Conservation (phyloP, 2,888 invertebrate genomes). For the Brachypalpus laphriformis region DNA sequence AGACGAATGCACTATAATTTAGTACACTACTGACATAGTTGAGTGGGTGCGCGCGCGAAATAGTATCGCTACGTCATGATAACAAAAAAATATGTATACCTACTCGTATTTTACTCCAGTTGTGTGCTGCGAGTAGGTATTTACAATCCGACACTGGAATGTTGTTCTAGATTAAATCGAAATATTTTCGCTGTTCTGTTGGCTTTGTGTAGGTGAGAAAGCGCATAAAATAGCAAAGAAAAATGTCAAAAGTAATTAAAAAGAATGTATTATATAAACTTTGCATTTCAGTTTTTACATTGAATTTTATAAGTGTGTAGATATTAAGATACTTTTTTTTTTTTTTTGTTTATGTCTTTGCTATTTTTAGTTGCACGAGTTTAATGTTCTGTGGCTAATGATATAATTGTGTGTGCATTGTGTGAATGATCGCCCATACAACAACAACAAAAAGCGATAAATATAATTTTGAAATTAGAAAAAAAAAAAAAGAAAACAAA, state of each 20-base stretch:
- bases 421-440: constrained; percentile 20
- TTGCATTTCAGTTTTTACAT: constrained; percentile 20
- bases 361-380: constrained; percentile 54
- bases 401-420: constrained; percentile 35
- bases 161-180: constrained; percentile 33
- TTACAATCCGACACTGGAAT: background rate
- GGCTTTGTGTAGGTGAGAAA: constrained; percentile 7
- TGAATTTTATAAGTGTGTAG: constrained; percentile 21
- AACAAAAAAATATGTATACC: background rate
- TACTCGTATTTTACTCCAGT: constrained; percentile 16
- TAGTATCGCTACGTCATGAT: constrained; percentile 38
- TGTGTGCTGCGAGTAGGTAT: background rate
- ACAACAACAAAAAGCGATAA: background rate
- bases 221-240: background rate
- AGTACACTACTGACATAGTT: constrained; percentile 61
- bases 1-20: constrained; percentile 16
- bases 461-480: background rate
- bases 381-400: constrained; percentile 42
- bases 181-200: background rate
- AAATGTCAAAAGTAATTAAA: background rate
- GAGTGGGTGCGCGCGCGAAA: constrained; percentile 27
- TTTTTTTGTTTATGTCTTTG: constrained; percentile 11
- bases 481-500: background rate
- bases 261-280: background rate
- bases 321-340: background rate